phyloP scores from a whole-genome alignment of 2,113 vertebrate genomes.

The Stegostoma tigrinum region DNA sequence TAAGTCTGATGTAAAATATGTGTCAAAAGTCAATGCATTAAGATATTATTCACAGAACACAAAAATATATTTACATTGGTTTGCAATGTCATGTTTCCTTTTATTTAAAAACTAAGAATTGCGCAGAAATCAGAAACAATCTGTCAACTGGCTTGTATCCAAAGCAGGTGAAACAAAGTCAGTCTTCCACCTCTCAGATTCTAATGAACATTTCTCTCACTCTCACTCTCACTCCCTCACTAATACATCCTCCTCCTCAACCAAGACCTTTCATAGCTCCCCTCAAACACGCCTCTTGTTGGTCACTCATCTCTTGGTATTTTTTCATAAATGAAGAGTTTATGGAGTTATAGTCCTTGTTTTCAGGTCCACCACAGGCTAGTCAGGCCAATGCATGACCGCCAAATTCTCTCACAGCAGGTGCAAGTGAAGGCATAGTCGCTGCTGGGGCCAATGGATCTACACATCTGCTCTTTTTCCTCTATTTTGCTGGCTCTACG shows the following conservation, averaged over 20 bases:
- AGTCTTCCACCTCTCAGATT: neutral
- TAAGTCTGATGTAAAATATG: neutral
- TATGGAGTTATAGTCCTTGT: no score
- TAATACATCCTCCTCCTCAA: neutral
- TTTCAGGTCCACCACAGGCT: no score
- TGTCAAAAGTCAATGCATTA: neutral
- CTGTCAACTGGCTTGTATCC: neutral
- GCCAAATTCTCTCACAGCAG: no score
- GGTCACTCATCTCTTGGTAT: neutral
- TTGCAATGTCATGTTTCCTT: neutral
- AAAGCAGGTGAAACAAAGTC: neutral
- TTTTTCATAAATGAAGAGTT: no score
- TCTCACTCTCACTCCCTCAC: no score
- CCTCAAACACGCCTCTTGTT: neutral
- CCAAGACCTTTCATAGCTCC: neutral
- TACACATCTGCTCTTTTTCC: no score
- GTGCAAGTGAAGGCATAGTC: no score
- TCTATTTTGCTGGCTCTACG: no score
- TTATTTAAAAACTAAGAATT: neutral
- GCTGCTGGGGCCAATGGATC: no score
- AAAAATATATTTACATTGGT: constrained; percentile 42
- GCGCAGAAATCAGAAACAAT: neutral
- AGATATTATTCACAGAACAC: constrained; percentile 45
- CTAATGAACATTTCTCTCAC: neutral
- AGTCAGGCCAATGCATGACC: no score